Evolutionary conservation across 2,113 vertebrate genomes (phyloP).

Genomic region (Murina feae): DNA sequence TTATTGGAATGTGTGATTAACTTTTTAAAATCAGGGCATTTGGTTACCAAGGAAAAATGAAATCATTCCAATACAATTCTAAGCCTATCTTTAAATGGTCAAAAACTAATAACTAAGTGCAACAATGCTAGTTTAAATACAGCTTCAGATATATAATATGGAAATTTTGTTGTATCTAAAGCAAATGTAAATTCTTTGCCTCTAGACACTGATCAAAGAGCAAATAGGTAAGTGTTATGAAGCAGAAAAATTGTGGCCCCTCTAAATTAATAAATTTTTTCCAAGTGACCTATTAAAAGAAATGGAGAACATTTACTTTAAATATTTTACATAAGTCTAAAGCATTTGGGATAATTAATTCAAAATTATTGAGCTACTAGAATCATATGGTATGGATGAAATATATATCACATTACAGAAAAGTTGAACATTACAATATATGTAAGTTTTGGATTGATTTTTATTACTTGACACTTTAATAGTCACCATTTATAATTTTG

Average conservation of each 20-base stretch:
- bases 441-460: not conserved
- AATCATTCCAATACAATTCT: not conserved
- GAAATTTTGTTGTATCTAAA: not conserved
- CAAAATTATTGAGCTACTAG: not conserved
- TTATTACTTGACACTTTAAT: not conserved
- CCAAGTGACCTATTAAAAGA: not conserved
- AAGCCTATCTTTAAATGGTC: not conserved
- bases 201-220: not conserved
- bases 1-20: constrained; percentile 19
- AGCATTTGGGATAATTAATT: not conserved
- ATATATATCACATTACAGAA: not conserved
- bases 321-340: not conserved
- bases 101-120: not conserved
- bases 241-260: not conserved
- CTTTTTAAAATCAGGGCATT: not conserved
- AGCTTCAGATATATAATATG: not conserved
- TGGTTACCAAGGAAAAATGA: not conserved
- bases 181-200: not conserved
- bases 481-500: not conserved
- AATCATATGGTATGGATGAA: not conserved
- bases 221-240: not conserved
- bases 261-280: constrained; percentile 19
- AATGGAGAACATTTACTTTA: not conserved
- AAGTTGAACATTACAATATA: not conserved
- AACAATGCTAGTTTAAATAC: not conserved